Base-by-base conservation (phyloP, 1,140 invertebrate species). In the Metopolophium dirhodum region DNA sequence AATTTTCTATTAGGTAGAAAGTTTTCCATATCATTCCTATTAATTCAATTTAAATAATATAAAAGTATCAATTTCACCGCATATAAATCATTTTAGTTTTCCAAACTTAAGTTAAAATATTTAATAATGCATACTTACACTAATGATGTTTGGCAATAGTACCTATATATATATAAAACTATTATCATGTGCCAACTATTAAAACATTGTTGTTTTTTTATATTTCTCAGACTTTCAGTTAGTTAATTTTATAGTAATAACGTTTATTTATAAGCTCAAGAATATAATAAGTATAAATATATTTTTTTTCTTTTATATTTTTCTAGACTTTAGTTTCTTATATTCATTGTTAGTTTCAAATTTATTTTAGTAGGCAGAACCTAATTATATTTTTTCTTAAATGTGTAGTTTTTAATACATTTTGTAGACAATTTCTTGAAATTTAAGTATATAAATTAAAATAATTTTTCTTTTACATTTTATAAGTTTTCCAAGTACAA, bases 121-220 rank as follows among this genome's bases (percentile, higher is more conserved):
- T 77, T n/a, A n/a, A n/a, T 18, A 77, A 68, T 77, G 30, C n/a
- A n/a, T 77, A 18, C n/a, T n/a, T 77, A 77, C n/a, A n/a, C 61
- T 77, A 77, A 77, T 35, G 61, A 77, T n/a, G n/a, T n/a, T 77
- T 77, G 61, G 61, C 61, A n/a, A 77, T 77, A 77, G 61, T 35
- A 22, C 51, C 51, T 54, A 18, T n/a, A 77, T n/a, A 35, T 77
- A 68, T 30, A 7, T 14, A 68, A 68, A 26, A 68, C 61, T n/a
- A 68, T 30, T 61, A 68, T n/a, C 61, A 68, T 18, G 61, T 77
- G 61, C 61, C 61, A 77, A 77, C 61, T 77, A n/a, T n/a, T n/a
- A 77, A 37, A n/a, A 77, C 61, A 68, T 77, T 77, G 61, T 77
- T 77, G 4, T 77, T 68, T 68, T 68, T 77, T 77, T 35, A 77